Percentiles rank a stretch among this genome's conserved stretches.
These are phyloP conservation scores for Drosophila chauvacae DNA, from an alignment of 1,140 invertebrate genomes.

Conservation along the genomic window DNA sequence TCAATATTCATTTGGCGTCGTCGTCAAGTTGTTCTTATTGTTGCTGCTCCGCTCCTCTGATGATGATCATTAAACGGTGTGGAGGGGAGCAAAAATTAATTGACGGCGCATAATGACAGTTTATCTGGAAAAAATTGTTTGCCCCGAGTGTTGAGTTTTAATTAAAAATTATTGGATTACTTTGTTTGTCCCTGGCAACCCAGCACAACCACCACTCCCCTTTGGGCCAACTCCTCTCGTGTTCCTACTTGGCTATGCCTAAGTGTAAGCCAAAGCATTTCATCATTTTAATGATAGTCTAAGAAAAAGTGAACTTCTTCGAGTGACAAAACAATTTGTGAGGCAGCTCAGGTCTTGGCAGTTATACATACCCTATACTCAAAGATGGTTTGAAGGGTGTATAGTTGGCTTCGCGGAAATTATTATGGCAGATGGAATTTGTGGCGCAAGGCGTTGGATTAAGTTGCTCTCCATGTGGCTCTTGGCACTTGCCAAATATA, in stretches of 20 bases:
- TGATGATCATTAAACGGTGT: slow-evolving; percentile 73
- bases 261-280: slow-evolving; percentile 83
- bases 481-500: slow-evolving; percentile 32
- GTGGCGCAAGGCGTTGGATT: slow-evolving; percentile 25
- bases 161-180: slow-evolving; percentile 84
- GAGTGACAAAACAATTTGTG: slow-evolving; percentile 62
- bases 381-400: slow-evolving; percentile 46
- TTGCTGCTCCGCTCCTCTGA: slow-evolving; percentile 55
- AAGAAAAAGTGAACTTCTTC: slow-evolving; percentile 49
- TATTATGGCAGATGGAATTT: slow-evolving; percentile 42
- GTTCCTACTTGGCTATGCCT: slow-evolving; percentile 78
- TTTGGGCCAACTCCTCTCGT: no score
- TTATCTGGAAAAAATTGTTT: slow-evolving; percentile 83
- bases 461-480: slow-evolving; percentile 38
- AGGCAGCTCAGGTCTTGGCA: slow-evolving; percentile 50
- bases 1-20: slow-evolving; percentile 84
- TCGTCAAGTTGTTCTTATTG: slow-evolving; percentile 61
- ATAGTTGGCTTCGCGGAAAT: slow-evolving; percentile 36
- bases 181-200: slow-evolving; percentile 50
- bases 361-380: slow-evolving; percentile 19
- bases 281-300: slow-evolving; percentile 80
- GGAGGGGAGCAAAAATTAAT: slow-evolving; percentile 73
- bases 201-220: background rate
- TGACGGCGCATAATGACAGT: slow-evolving; percentile 83
- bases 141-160: slow-evolving; percentile 82